Evolutionary conservation across 2,797 vertebrate species (phyloP).

Genomic region (Limosa lapponica): DNA sequence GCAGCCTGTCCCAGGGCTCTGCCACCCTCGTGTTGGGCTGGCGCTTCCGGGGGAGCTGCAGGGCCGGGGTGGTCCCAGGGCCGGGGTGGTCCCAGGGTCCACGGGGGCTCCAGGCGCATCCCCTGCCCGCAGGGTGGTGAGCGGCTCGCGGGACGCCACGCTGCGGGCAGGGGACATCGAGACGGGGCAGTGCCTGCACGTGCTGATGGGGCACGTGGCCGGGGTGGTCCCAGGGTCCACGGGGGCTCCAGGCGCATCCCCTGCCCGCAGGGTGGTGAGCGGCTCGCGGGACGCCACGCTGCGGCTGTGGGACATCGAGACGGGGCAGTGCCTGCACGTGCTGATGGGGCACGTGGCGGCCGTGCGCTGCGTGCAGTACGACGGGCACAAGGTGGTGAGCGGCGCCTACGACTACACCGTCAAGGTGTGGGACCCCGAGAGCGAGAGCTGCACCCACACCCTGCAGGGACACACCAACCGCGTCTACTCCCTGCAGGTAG

Average conservation of each 20-base stretch:
- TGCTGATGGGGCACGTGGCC: slow-evolving; percentile 74
- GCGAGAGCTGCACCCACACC: slow-evolving; percentile 73
- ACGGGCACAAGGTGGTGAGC: slow-evolving; percentile 68
- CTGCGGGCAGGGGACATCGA: slow-evolving; percentile 74
- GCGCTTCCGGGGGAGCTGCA: background rate
- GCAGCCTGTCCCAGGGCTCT: too few relatives aligned
- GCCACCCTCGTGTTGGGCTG: too few relatives aligned
- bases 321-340: slow-evolving; percentile 67
- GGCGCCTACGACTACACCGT: slow-evolving; percentile 73
- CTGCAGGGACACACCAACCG: slow-evolving; percentile 76
- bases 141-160: slow-evolving; percentile 63
- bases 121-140: slow-evolving; percentile 64
- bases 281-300: slow-evolving; percentile 68
- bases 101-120: background rate
- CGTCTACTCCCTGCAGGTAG: slow-evolving; percentile 72
- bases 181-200: slow-evolving; percentile 67
- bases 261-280: slow-evolving; percentile 64
- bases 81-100: too few relatives aligned
- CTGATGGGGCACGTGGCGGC: slow-evolving; percentile 72
- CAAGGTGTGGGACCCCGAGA: slow-evolving; percentile 74
- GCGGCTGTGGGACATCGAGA: slow-evolving; percentile 74
- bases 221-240: too few relatives aligned
- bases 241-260: background rate
- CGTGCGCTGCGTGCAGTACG: slow-evolving; percentile 69
- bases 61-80: fast-evolving